Base-by-base conservation (phyloP, 2,113 vertebrate genomes). In the Illadopsis cleaveri region DNA sequence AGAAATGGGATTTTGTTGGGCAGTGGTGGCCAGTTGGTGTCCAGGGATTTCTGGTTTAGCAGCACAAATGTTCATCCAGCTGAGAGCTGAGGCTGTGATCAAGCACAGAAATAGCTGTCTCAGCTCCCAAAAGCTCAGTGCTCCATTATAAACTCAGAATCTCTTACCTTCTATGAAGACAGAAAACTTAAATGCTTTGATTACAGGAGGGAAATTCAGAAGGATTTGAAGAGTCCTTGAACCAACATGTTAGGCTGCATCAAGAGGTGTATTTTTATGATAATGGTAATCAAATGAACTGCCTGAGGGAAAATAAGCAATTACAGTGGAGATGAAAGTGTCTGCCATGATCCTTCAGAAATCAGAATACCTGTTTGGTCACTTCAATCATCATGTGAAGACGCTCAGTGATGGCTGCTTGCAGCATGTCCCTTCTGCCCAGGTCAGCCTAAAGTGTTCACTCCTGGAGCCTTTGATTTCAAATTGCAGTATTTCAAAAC, bases 321-420 rank as follows among this genome's bases (percentile, higher is more conserved):
- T 88, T 95, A 73, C 6, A 64, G 56, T 12, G 21, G 48, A 94
- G 93, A 96, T 96, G 56, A 95, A 97, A 94, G 90, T 78, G 68
- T 93, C 90, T 96, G 54, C 84, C 87, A 68, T 18, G 51, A 89
- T 90, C 56, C 90, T 72, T 93, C 65, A 87, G 83, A 94, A 94
- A 94, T 82, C 21, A 88, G 75, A 95, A 85, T 94, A 93, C 96
- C 54, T 78, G 94, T 86, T 92, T 35, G 44, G 64, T 94, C 90
- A 86, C 96, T 86, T 48, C 23, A 86, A n/a, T 73, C 40, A 33
- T 71, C 76, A 16, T 77, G 51, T 84, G 78, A 25, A 62, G 38
- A 38, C 4, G 13, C 33, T 38, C 20, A 51, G 69, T 15, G 50
- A 27, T 45, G 70, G 57, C 70, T 90, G 45, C 65, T 66, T 95